Conservation (phyloP, 2,888 invertebrate species). For the Branchinecta sandiegonensis region DNA sequence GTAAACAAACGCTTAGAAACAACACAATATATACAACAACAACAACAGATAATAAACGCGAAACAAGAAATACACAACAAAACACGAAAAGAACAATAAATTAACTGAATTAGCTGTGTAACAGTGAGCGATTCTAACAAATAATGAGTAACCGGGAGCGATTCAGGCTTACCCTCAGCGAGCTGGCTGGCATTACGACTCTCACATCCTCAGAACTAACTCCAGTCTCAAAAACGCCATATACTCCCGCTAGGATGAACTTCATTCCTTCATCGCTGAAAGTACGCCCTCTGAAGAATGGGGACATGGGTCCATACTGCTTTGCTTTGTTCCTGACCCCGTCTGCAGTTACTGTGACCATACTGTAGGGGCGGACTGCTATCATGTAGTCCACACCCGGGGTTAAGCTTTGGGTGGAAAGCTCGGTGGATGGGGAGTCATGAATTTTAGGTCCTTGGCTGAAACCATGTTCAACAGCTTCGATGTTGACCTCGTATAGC, state of each 20-base stretch:
- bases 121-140: too few species aligned
- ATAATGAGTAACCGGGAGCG: too few species aligned
- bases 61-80: too few species aligned
- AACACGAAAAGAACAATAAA: too few species aligned
- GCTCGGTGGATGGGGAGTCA: not conserved
- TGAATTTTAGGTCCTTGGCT: not conserved
- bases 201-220: not conserved
- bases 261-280: not conserved
- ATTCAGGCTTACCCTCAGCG: not conserved
- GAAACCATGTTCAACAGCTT: not conserved
- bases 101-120: too few species aligned
- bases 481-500: constrained; percentile 3
- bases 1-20: too few species aligned
- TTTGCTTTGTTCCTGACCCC: not conserved
- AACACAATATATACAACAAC: too few species aligned
- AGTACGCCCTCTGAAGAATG: not conserved
- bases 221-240: not conserved
- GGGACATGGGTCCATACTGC: constrained; percentile 11
- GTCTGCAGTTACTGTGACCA: not conserved
- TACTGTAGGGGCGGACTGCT: not conserved
- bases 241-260: not conserved
- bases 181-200: not conserved
- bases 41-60: too few species aligned
- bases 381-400: not conserved
- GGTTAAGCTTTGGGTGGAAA: not conserved